Evolutionary conservation across 2,113 vertebrate species (phyloP), one percentile per base, ranked within the genome.

Genomic region (Sprattus sprattus): DNA sequence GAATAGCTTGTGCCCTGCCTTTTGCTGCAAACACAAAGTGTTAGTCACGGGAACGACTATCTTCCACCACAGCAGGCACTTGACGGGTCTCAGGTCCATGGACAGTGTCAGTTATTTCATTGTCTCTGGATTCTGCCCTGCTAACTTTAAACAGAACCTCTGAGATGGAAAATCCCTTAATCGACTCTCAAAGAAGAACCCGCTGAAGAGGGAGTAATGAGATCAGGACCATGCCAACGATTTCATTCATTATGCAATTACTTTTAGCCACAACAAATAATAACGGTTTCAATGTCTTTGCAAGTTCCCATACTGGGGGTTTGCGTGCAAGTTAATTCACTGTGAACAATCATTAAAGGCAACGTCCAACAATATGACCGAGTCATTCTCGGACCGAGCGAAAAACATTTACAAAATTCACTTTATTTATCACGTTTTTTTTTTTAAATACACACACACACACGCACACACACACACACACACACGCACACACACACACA

Each of bases 91-190:
- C 52, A 57, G 18, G 20, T 57, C 52, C 52, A 57, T 57, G 52
- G 16, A 18, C 52, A 20, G 52, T 20, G 52, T 57, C 52, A 57
- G 52, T 57, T 2, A 16, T 57, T 4, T 5, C 54, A 60, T 60
- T 60, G 54, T 67, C 64, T 28, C 32, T 32, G 2, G 4, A 78
- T 39, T 39, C 71, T 78, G 25, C 13, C 28, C 71, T 15, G 13
- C 10, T 32, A 15, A 39, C 32, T 4, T 78, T 39, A 75, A 32
- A 75, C 25, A 39, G 67, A 75, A 32, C 11, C 71, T 78, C 13
- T 78, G 71, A 78, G 71, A 32, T 78, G 71, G 71, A 44, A 78
- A 78, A 78, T 78, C 28, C 5, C 4, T 78, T 78, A 16, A 78
- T 78, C 44, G 13, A 5, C 71, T 15, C 25, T 32, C 28, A 32